Evolutionary conservation across 2,888 invertebrate species (phyloP), one percentile per base, ranked within the genome.

Genomic region (Thalpophila matura): DNA sequence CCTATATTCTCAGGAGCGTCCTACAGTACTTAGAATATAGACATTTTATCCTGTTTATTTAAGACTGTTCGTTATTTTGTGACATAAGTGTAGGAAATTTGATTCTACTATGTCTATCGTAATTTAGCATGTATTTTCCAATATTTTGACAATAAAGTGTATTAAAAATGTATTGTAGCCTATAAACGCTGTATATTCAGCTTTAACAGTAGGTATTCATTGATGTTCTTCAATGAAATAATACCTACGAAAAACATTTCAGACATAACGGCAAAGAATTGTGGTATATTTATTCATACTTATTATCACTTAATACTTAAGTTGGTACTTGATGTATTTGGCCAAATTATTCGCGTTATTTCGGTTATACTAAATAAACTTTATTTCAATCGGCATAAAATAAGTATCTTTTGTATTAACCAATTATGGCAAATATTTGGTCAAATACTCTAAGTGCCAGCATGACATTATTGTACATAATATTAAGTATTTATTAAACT

Each of bases 111-210:
- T 35, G 26, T 54, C 20, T 51, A 35, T 50, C 22, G 58, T 62
- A 64, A 58, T 45, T 62, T 61, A 64, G 47, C 35, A 40, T 37
- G 64, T 74, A 71, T 62, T 57, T 50, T 67, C 38, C 67, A 67
- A 72, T 68, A 40, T 70, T 74, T 71, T 37, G 79, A 79, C 79
- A 79, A 79, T 79, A 79, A 79, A 65, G 18, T 70, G 56, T 65
- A 58, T 38, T 71, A 69, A 47, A n/a, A 62, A 46, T 72, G 49
- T 62, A 54, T 60, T 38, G 56, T 66, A 74, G 58, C 18, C 42
- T 12, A 46, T 24, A 33, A n/a, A 14, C 22, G 65, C 63, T 80
- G 75, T 77, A 77, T 42, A 80, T 68, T 45, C 46, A 49, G 74
- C 74, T 80, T 56, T 38, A 6, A 54, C 35, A 40, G 20, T 59